These are phyloP conservation scores for Chaetops frenatus DNA, from an alignment of 2,113 vertebrate genomes.

Conservation along the genomic window DNA sequence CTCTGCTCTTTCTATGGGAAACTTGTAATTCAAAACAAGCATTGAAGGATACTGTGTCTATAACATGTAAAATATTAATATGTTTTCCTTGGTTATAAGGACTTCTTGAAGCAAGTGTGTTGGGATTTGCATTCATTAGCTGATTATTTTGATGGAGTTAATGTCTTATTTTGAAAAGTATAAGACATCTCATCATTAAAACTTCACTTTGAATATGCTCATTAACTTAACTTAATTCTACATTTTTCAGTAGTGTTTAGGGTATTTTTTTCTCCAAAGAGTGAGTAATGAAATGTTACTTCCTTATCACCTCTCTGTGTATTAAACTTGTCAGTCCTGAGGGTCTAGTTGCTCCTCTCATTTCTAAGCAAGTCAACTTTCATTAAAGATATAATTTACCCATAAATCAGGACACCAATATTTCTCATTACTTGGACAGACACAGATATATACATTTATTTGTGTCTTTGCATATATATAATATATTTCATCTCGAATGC, in stretches of 20 bases:
- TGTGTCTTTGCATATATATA: background rate
- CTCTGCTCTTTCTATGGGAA: background rate
- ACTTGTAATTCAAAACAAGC: background rate
- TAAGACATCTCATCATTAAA: background rate
- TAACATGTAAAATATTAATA: background rate
- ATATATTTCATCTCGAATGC: background rate
- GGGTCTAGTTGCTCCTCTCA: background rate
- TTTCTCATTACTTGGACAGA: background rate
- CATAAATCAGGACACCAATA: background rate
- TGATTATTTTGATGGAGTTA: background rate
- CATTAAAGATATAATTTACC: background rate
- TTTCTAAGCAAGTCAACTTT: background rate
- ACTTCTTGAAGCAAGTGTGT: background rate
- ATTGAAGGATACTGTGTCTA: background rate
- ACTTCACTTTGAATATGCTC: background rate
- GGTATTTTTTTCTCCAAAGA: background rate
- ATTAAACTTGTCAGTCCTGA: background rate
- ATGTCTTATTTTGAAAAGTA: background rate
- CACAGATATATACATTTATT: background rate
- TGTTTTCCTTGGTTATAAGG: background rate
- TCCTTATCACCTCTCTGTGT: background rate
- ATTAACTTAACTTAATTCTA: background rate
- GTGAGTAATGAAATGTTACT: background rate
- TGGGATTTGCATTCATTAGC: constrained; percentile 7
- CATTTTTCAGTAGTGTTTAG: background rate